phyloP scores from a whole-genome alignment of 2,113 vertebrate genomes.

The Garra rufa region DNA sequence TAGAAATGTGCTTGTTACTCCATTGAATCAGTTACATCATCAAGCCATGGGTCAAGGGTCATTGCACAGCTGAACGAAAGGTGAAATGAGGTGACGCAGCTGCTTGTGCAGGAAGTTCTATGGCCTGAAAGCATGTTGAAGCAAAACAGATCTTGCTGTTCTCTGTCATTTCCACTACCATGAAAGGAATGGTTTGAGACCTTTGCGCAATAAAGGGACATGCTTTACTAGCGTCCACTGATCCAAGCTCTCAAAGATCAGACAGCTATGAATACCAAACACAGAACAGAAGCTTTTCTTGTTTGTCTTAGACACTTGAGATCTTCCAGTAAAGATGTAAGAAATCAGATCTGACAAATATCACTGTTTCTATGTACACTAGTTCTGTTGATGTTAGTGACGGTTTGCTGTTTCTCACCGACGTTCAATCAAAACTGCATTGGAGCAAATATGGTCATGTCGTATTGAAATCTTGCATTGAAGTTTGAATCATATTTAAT shows the following conservation, averaged over 20 bases:
- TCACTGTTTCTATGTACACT: neutral
- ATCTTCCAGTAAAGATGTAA: conserved; percentile 1
- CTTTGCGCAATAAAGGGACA: neutral
- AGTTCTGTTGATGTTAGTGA: neutral
- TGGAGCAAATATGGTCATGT: neutral
- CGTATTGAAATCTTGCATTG: neutral
- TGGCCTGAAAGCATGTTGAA: neutral
- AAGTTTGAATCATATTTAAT: neutral
- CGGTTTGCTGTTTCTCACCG: neutral
- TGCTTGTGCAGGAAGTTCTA: conserved; percentile 5
- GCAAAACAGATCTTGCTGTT: conserved; percentile 6
- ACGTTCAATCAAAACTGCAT: neutral
- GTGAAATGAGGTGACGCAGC: conserved; percentile 2
- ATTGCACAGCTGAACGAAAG: neutral
- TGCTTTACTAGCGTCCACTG: neutral
- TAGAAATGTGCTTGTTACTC: neutral
- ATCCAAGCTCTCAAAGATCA: neutral
- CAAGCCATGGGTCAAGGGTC: neutral
- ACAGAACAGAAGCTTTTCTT: conserved; percentile 10
- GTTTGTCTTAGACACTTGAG: neutral
- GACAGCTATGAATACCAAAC: neutral
- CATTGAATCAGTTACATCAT: neutral
- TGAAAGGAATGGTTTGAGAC: conserved; percentile 15
- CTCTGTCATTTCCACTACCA: conserved; percentile 22
- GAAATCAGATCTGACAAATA: neutral